Evolutionary conservation across 2,113 vertebrate species (phyloP).

Genomic region (Psittacara wagleri): DNA sequence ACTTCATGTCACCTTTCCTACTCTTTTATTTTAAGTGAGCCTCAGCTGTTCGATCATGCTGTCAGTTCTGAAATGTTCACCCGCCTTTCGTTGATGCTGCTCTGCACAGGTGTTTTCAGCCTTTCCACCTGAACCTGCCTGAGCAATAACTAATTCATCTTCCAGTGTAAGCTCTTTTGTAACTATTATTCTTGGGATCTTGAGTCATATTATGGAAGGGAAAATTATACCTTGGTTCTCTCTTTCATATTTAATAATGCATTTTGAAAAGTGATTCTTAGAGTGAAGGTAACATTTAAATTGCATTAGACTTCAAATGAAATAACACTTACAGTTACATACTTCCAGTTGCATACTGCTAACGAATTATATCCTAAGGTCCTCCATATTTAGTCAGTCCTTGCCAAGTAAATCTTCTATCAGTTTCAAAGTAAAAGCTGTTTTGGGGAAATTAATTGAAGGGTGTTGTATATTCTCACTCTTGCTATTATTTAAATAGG

Average conservation of each 20-base stretch:
- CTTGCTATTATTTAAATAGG: not conserved
- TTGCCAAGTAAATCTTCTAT: not conserved
- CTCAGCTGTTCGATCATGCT: constrained; percentile 33
- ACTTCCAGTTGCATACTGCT: not conserved
- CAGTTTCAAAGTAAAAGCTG: not conserved
- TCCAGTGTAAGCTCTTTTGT: not conserved
- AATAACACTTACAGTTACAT: not conserved
- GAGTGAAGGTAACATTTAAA: not conserved
- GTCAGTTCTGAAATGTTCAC: constrained; percentile 39
- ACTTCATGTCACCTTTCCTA: not conserved
- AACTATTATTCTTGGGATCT: constrained; percentile 14
- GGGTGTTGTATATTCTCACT: not conserved
- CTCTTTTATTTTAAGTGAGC: constrained; percentile 30
- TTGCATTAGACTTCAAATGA: not conserved
- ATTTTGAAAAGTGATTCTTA: not conserved
- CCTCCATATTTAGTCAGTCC: not conserved
- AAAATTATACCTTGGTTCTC: not conserved
- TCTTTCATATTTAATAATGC: constrained; percentile 23
- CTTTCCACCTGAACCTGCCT: not conserved
- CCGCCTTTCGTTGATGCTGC: constrained; percentile 19
- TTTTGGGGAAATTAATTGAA: not conserved
- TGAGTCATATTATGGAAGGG: not conserved
- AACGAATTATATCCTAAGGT: not conserved
- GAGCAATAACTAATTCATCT: constrained; percentile 51
- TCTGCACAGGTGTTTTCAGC: not conserved